Conservation (phyloP, 2,888 invertebrate species). For the Tenodera sinensis region DNA sequence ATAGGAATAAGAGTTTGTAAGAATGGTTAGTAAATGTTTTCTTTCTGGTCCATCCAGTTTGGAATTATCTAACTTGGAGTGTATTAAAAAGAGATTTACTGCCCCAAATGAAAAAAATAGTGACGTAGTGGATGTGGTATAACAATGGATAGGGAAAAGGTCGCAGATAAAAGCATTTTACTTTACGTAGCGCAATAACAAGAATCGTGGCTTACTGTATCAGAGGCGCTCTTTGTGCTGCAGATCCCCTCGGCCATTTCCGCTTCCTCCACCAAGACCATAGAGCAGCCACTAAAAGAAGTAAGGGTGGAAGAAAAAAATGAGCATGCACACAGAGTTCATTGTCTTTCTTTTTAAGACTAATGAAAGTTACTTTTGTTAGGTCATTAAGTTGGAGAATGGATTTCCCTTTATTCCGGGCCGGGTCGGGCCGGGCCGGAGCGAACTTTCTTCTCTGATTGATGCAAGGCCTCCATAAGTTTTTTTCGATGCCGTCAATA, state of each 20-base stretch:
- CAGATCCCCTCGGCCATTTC: neutral
- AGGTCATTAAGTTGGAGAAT: constrained; percentile 6
- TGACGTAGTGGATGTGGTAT: no score
- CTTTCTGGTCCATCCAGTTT: no score
- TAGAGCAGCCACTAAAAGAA: neutral
- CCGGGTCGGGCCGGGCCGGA: no score
- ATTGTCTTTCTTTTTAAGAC: constrained; percentile 10
- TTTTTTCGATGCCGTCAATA: neutral
- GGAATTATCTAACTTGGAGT: no score
- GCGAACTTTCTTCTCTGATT: neutral
- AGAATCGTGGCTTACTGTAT: no score
- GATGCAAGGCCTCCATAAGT: neutral
- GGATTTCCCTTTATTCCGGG: neutral
- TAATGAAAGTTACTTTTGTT: constrained; percentile 11
- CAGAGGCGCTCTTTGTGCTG: neutral
- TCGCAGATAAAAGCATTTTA: no score
- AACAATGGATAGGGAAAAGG: no score
- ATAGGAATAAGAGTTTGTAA: no score
- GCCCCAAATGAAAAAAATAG: no score
- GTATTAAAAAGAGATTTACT: no score
- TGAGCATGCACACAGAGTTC: neutral
- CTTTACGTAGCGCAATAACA: no score
- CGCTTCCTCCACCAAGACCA: neutral
- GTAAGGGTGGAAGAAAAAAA: neutral
- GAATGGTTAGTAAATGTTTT: no score